phyloP scores from a whole-genome alignment of 2,888 invertebrate genomes.

The Caenorhabditis sp. region DNA sequence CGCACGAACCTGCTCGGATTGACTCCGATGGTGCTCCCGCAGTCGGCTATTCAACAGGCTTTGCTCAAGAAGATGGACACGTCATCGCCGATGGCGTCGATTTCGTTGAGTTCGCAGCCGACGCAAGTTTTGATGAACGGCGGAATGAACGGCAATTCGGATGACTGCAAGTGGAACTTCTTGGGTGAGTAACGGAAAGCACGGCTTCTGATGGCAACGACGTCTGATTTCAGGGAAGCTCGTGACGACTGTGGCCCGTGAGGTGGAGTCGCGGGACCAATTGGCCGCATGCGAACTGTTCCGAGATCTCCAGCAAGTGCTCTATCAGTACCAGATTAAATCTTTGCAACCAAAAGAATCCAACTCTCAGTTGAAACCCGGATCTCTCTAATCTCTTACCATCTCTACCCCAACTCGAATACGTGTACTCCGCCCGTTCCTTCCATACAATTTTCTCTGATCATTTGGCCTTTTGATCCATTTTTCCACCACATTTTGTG shows the following conservation, averaged over 20 bases:
- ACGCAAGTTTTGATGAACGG: conserved; percentile 12
- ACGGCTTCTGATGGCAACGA: not conserved
- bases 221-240: conserved; percentile 22
- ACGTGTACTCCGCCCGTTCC: not conserved
- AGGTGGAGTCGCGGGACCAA: conserved; percentile 33
- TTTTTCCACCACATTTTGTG: not conserved
- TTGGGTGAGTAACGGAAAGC: conserved; percentile 20
- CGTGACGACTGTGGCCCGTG: conserved; percentile 20
- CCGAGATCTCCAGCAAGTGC: conserved; percentile 13
- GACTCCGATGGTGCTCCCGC: conserved; percentile 13
- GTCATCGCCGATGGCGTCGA: conserved; percentile 12
- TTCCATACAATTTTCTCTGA: not conserved
- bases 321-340: conserved; percentile 15
- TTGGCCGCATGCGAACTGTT: conserved; percentile 17
- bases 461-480: not conserved
- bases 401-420: conserved; percentile 1
- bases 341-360: conserved; percentile 13
- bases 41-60: conserved; percentile 30
- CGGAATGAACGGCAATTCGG: conserved; percentile 14
- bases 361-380: not conserved
- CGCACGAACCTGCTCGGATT: not conserved
- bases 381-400: not conserved
- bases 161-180: conserved; percentile 43
- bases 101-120: conserved; percentile 7
- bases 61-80: conserved; percentile 28